These are phyloP conservation scores for Notodonta dromedarius DNA, from an alignment of 2,888 invertebrate species.

Conservation along the genomic window DNA sequence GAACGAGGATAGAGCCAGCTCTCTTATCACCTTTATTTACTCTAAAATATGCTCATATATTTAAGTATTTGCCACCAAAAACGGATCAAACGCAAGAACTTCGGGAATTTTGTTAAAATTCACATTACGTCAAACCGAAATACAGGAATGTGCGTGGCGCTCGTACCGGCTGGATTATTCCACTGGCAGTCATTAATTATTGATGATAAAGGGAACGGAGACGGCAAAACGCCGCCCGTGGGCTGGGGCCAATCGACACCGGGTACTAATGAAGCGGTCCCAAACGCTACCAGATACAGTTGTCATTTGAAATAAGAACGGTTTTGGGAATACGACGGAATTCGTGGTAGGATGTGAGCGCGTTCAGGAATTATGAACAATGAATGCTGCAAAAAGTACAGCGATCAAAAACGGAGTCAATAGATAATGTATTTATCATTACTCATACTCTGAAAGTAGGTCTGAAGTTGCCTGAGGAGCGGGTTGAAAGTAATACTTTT, in stretches of 20 bases:
- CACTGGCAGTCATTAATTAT: slow-evolving; percentile 61
- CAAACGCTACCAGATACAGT: slow-evolving; percentile 56
- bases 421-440: no score
- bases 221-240: slow-evolving; percentile 42
- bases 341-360: slow-evolving; percentile 1
- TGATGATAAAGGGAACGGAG: slow-evolving; percentile 57
- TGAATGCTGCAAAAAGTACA: no score
- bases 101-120: slow-evolving; percentile 38
- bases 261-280: slow-evolving; percentile 62
- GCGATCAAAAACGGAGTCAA: no score
- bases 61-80: not conserved
- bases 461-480: no score
- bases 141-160: slow-evolving; percentile 32
- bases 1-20: no score
- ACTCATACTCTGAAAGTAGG: no score
- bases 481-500: no score
- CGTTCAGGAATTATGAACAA: not conserved
- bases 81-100: slow-evolving; percentile 16
- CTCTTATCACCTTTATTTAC: no score
- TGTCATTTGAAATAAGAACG: slow-evolving; percentile 36
- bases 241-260: slow-evolving; percentile 65
- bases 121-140: slow-evolving; percentile 33
- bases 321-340: slow-evolving; percentile 49
- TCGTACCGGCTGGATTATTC: slow-evolving; percentile 41
- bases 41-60: not conserved